A percentile compares a stretch with the other conserved stretches of the same genome.
These are phyloP conservation scores for Nemapogon koenigi DNA, from an alignment of 2,888 invertebrate genomes.

Conservation along the genomic window DNA sequence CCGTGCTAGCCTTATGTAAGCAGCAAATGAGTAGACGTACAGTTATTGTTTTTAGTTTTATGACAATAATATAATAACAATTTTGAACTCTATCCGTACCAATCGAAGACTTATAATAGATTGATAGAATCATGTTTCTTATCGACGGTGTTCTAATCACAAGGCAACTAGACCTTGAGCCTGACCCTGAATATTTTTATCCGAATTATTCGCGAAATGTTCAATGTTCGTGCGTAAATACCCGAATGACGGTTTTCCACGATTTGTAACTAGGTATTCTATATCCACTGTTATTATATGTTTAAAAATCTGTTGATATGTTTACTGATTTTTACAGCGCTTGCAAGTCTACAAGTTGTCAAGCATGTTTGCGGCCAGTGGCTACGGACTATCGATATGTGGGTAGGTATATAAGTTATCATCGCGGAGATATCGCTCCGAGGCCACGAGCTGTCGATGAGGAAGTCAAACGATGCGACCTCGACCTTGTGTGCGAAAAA, in stretches of 20 bases:
- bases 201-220: conserved; percentile 52
- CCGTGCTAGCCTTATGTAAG: conserved; percentile 32
- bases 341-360: no score
- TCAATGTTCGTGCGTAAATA: no score
- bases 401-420: no score
- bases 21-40: conserved; percentile 48
- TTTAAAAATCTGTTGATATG: no score
- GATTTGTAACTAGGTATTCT: no score
- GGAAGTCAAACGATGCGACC: conserved; percentile 57
- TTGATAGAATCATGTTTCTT: conserved; percentile 4
- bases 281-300: no score
- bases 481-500: conserved; percentile 58
- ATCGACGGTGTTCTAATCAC: conserved; percentile 46
- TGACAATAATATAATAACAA: conserved; percentile 2
- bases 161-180: conserved; percentile 56
- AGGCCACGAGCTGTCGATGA: conserved; percentile 37
- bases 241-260: no score
- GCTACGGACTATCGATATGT: no score
- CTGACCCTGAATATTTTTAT: conserved; percentile 62
- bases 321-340: no score
- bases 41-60: conserved; percentile 40
- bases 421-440: conserved; percentile 14
- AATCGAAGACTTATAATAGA: conserved; percentile 6
- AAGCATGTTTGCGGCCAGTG: no score
- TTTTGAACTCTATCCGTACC: conserved; percentile 5